Conservation (phyloP, 2,888 invertebrate genomes). For the Drosophila cyrtoloma region DNA sequence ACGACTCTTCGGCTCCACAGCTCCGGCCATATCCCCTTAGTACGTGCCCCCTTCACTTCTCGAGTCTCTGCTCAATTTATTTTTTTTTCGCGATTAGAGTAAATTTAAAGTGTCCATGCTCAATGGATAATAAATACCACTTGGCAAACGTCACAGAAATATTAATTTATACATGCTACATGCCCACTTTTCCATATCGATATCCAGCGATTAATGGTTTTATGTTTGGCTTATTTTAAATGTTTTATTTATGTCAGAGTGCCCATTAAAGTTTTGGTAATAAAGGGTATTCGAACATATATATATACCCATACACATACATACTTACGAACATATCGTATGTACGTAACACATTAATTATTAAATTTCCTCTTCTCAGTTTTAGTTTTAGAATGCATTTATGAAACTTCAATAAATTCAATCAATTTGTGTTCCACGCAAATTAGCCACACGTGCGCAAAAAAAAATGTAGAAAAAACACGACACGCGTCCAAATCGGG, state of each 20-base stretch:
- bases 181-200: neutral
- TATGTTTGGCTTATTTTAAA: neutral
- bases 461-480: neutral
- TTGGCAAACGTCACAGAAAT: neutral
- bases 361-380: neutral
- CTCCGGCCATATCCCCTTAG: neutral
- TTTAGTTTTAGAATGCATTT: neutral
- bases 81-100: neutral
- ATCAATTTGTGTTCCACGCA: neutral
- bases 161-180: neutral
- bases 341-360: neutral
- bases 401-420: neutral
- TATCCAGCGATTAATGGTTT: neutral
- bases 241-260: neutral
- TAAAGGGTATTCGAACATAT: neutral
- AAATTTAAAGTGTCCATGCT: too few relatives aligned
- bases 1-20: neutral
- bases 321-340: neutral
- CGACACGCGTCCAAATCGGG: slow-evolving; percentile 5
- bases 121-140: neutral
- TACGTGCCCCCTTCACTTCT: neutral
- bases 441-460: slow-evolving; percentile 19
- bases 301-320: neutral
- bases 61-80: neutral
- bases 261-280: neutral